phyloP scores from a whole-genome alignment of 2,113 vertebrate genomes.

The Tonatia bakeri region DNA sequence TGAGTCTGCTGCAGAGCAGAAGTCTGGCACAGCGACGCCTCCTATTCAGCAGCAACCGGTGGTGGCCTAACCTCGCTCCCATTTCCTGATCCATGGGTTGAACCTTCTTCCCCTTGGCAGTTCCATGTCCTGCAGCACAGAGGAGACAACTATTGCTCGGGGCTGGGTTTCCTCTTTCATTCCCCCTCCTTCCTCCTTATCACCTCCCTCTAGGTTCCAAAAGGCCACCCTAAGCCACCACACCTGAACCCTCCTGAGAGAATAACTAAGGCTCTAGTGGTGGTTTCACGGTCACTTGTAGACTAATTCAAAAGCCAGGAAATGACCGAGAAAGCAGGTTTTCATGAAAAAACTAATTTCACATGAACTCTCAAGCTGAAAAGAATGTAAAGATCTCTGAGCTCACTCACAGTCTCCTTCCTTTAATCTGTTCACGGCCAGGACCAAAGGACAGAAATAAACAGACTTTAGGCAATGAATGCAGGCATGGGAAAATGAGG shows the following conservation, averaged over 20 bases:
- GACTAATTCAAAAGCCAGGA: background rate
- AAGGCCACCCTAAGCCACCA: background rate
- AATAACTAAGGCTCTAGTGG: background rate
- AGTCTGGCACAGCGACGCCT: background rate
- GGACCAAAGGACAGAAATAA: slow-evolving; percentile 1
- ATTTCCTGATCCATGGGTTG: background rate
- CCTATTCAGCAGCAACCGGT: background rate
- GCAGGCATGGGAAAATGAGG: background rate
- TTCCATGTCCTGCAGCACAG: background rate
- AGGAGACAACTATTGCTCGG: background rate
- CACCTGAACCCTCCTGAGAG: background rate
- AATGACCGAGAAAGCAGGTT: background rate
- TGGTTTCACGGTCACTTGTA: background rate
- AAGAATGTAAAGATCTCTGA: background rate
- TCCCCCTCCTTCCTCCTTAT: no score
- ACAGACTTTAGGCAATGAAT: background rate
- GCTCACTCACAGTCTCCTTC: background rate
- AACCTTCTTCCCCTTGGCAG: background rate
- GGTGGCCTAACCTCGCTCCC: background rate
- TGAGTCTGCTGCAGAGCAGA: background rate
- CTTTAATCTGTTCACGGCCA: background rate
- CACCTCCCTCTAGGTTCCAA: background rate
- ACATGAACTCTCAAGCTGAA: background rate
- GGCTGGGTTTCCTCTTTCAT: background rate
- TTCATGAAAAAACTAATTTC: slow-evolving; percentile 7